Evolutionary conservation across 2,797 vertebrate genomes (phyloP).

Genomic region (Molossus molossus): DNA sequence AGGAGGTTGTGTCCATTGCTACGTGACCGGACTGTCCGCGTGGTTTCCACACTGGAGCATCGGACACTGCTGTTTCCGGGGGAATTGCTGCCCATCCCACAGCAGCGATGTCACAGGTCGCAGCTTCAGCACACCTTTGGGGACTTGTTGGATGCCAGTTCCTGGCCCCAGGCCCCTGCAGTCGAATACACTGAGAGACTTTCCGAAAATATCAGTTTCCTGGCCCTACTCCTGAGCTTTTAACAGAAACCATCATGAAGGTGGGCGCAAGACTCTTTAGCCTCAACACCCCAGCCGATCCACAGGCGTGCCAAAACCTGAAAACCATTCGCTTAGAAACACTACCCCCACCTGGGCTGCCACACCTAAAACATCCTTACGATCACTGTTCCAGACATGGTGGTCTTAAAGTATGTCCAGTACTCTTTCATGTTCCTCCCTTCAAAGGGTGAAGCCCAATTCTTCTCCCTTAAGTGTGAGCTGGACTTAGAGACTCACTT

Average conservation of each 20-base stretch:
- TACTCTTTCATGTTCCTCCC: background rate
- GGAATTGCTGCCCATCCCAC: background rate
- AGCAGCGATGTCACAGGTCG: background rate
- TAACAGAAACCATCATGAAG: background rate
- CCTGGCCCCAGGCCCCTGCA: background rate
- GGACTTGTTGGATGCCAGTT: background rate
- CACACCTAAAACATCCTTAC: constrained; percentile 9
- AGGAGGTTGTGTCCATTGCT: background rate
- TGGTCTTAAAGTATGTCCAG: constrained; percentile 23
- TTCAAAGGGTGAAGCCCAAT: background rate
- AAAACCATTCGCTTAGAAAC: background rate
- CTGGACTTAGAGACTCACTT: background rate
- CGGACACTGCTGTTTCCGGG: background rate
- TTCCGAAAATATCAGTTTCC: background rate
- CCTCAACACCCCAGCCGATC: background rate
- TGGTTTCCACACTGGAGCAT: background rate
- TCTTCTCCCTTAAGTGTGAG: too few species aligned
- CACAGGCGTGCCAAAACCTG: background rate
- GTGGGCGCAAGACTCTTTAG: background rate
- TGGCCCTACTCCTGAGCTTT: background rate
- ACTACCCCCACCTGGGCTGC: background rate
- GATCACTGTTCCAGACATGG: background rate
- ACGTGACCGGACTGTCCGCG: background rate
- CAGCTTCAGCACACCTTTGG: background rate
- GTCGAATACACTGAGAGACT: background rate